Conservation (phyloP, 2,888 invertebrate species). For the Dryocosmus kuriphilus region DNA sequence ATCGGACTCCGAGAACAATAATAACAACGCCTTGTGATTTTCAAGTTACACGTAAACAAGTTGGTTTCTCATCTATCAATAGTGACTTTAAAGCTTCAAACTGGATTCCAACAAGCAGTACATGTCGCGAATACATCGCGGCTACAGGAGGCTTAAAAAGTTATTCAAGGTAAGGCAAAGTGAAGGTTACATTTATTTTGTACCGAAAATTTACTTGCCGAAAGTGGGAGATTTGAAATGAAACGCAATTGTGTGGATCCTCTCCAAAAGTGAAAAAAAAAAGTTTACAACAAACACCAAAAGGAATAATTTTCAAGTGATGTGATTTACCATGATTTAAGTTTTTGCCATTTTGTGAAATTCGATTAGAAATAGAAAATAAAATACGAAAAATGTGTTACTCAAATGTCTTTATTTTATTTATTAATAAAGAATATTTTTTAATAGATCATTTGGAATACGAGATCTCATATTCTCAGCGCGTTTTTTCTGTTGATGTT, state of each 20-base stretch:
- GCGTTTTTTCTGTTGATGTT: too few relatives aligned
- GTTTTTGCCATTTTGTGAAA: background rate
- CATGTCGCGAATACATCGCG: conserved; percentile 77
- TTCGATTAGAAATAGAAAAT: background rate
- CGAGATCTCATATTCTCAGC: too few relatives aligned
- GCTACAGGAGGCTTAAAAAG: conserved; percentile 77
- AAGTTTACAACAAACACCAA: background rate
- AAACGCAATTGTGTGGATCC: conserved; percentile 10
- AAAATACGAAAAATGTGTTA: background rate
- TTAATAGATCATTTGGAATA: too few relatives aligned
- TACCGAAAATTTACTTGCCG: background rate
- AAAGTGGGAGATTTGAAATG: conserved; percentile 2
- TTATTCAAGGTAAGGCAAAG: conserved; percentile 75
- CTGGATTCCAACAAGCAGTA: conserved; percentile 78
- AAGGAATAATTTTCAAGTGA: conserved; percentile 3
- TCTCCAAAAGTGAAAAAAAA: background rate
- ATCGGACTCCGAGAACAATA: conserved; percentile 30
- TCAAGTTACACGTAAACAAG: conserved; percentile 22
- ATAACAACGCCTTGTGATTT: conserved; percentile 39
- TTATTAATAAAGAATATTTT: too few relatives aligned
- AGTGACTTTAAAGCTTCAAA: conserved; percentile 76
- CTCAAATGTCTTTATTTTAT: background rate
- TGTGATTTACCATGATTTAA: background rate
- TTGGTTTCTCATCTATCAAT: conserved; percentile 64
- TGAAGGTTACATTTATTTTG: conserved; percentile 9